Percentiles rank a stretch among this genome's conserved stretches.
Conservation (phyloP, 2,113 vertebrate species). For the Rhinogobius similis region DNA sequence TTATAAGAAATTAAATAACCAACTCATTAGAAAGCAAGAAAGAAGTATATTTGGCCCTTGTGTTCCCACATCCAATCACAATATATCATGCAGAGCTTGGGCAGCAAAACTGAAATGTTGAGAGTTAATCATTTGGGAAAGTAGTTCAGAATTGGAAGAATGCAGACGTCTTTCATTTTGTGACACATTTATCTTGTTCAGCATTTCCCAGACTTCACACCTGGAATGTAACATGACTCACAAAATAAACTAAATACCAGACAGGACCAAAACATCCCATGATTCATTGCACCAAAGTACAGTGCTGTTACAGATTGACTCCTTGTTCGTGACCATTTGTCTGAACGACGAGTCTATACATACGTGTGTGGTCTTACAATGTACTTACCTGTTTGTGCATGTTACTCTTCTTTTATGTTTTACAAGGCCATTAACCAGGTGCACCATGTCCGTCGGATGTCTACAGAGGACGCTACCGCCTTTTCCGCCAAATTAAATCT, state of each 20-base stretch:
- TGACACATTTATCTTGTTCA: neutral
- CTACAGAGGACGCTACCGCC: constrained; percentile 52
- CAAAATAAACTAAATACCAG: constrained; percentile 45
- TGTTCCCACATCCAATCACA: no score
- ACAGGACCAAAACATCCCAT: constrained; percentile 46
- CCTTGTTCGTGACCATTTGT: constrained; percentile 25
- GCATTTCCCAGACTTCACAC: constrained; percentile 14
- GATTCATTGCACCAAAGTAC: constrained; percentile 40
- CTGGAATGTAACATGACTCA: constrained; percentile 31
- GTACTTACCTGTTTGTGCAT: neutral
- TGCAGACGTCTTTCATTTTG: neutral
- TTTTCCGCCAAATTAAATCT: constrained; percentile 41
- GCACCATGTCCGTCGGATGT: constrained; percentile 50
- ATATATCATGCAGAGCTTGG: no score
- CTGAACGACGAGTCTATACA: constrained; percentile 27
- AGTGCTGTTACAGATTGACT: constrained; percentile 26
- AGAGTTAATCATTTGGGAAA: neutral
- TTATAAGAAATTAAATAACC: no score
- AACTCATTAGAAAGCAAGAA: neutral
- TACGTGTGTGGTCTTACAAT: constrained; percentile 1
- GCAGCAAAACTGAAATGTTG: neutral
- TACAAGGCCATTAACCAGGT: constrained; percentile 29
- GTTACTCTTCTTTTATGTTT: constrained; percentile 21
- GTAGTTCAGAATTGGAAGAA: neutral
- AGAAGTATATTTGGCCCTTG: neutral